Base-by-base conservation (phyloP, 2,888 invertebrate genomes). In the Steinernema scapterisci region DNA sequence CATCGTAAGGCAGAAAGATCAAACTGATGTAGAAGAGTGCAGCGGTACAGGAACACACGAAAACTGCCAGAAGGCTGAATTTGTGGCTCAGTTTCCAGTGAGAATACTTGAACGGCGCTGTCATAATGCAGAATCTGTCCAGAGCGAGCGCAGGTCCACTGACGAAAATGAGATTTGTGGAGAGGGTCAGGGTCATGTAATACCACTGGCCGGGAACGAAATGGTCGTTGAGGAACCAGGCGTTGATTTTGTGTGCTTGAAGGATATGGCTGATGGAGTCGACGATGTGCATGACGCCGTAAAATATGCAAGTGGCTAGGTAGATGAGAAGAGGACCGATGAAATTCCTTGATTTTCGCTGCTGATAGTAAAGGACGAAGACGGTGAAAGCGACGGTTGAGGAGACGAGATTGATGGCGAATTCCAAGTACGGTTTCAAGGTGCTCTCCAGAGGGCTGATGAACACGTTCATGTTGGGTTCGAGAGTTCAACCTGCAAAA, bases 101-200 rank as follows among this genome's bases (percentile, higher is more conserved):
- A 2, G 63, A 11, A 31, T 63, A 63, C 6, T 19, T 63, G 16
- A 63, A 16, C 7, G 63, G 63, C 5, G 31, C 27, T 1, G 63
- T 27, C 63, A 63, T 63, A 16, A 63, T 27, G 31, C 23, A 63
- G 31, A 63, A 63, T 63, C 63, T 63, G 31, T 63, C 63, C 13
- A 63, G 5, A 9, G 63, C 63, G 25, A 63, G 31, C 25, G 63
- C 25, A 19, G 25, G 31, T 11, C 63, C 63, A n/a, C 25, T 63
- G 27, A 63, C 27, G n/a, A 31, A 63, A 25, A 63, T 27, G 31
- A 63, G 27, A 27, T 63, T 63, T 16, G 63, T 63, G 25, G 63
- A 63, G 25, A 63, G 27, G 7, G 21, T 16, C 16, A 63, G 25
- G 31, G 27, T 25, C 11, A 16, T 63, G 63, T 63, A 63, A 31